phyloP scores from a whole-genome alignment of 1,140 invertebrate species.

The Apis laboriosa region DNA sequence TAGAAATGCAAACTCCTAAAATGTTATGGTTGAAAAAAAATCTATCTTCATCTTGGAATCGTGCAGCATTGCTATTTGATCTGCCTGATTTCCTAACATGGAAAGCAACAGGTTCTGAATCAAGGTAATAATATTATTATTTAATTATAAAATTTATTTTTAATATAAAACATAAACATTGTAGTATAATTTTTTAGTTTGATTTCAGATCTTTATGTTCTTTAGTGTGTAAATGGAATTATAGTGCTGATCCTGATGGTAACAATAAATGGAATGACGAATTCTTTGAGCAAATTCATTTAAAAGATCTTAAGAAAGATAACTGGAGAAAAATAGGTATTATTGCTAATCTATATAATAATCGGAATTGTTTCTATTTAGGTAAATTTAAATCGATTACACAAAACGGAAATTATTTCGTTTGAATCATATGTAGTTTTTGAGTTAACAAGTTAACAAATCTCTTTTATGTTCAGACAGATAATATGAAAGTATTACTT shows the following conservation, averaged over 20 bases:
- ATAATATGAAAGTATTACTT: slow-evolving; percentile 42
- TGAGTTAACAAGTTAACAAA: slow-evolving; percentile 24
- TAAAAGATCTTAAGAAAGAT: slow-evolving; percentile 87
- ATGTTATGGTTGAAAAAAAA: slow-evolving; percentile 96
- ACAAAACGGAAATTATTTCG: not conserved
- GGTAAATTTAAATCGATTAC: not conserved
- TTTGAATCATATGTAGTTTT: not conserved
- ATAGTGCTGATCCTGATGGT: slow-evolving; percentile 84
- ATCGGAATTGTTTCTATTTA: not conserved
- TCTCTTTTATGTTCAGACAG: slow-evolving; percentile 32
- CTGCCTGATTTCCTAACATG: slow-evolving; percentile 97
- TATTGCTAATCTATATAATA: slow-evolving; percentile 11
- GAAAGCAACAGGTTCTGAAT: slow-evolving; percentile 90
- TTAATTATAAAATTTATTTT: not conserved
- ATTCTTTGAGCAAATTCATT: slow-evolving; percentile 88
- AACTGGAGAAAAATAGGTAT: slow-evolving; percentile 90
- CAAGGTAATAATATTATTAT: slow-evolving; percentile 80
- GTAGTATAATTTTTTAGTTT: slow-evolving; percentile 18
- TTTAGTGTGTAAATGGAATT: slow-evolving; percentile 97
- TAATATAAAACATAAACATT: not conserved
- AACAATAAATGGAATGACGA: slow-evolving; percentile 87
- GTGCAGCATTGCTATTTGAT: slow-evolving; percentile 91
- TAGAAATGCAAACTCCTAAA: slow-evolving; percentile 98
- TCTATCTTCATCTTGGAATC: slow-evolving; percentile 85
- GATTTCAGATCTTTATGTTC: slow-evolving; percentile 92